Base-by-base conservation (phyloP, 2,797 vertebrate species). In the Acanthurus tractus region DNA sequence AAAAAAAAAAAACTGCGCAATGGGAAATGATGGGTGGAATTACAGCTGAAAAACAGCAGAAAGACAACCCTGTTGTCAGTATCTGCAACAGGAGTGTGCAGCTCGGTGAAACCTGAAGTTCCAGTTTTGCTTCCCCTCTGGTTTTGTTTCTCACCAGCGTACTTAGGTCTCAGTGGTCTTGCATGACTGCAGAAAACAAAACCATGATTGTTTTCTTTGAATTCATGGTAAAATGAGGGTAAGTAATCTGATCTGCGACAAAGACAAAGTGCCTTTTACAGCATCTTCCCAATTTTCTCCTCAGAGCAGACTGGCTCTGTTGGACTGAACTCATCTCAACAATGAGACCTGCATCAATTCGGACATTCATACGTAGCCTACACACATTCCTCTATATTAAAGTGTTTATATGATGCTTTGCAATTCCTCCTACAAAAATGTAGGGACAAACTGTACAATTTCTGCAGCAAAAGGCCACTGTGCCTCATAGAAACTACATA, bases 131-230 rank as follows among this genome's bases (percentile, higher is more conserved):
- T 85, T 70, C 75, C 81, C 56, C 82, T 79, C 68, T 63, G 88
- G 88, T 91, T 93, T 93, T 93, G 85, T 88, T 94, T 95, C 93
- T 94, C 94, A 93, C 89, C 81, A 49, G 73, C 68, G 75, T 63
- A 82, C 70, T 59, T 64, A 79, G 83, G 78, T 88, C 88, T 79
- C 91, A 87, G 85, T 86, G 87, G 92, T 93, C 89, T 92, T 89
- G 80, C 70, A 52, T 91, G 90, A 93, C 92, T 59, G 56, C 7
- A 57, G 85, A 82, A 89, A 92, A 95, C 94, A 95, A 95, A 94
- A 94, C 90, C 82, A 50, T 23, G 85, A 94, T 94, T 95, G 95
- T 96, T 92, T 89, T 89, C 90, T 89, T 87, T 85, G 78, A 89
- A 92, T 88, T 68, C 3, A 53, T 62, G 83, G 74, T 86, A 82